Evolutionary conservation across 2,888 invertebrate species (phyloP).

Genomic region (Sminthurinus aureus): DNA sequence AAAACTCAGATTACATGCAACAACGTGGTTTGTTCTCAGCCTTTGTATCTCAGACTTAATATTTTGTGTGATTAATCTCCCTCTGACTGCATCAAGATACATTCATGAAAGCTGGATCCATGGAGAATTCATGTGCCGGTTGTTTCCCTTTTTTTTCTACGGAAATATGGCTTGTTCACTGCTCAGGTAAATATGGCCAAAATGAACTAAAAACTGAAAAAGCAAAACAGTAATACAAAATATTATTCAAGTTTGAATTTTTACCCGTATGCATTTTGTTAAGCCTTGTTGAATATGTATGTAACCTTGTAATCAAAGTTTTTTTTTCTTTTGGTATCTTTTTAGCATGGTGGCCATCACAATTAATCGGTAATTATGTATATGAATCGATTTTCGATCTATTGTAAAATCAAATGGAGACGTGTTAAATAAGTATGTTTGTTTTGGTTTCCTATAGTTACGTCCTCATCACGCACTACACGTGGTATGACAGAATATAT

Average conservation of each 20-base stretch:
- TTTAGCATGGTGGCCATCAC: slow-evolving; percentile 91
- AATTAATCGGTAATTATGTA: slow-evolving; percentile 77
- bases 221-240: too few species aligned
- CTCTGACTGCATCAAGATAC: slow-evolving; percentile 79
- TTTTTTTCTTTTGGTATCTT: slow-evolving; percentile 83
- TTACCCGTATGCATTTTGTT: background rate
- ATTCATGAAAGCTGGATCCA: slow-evolving; percentile 83
- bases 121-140: slow-evolving; percentile 77
- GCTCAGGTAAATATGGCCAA: too few species aligned
- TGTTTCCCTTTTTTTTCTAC: slow-evolving; percentile 88
- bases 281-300: background rate
- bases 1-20: slow-evolving; percentile 82
- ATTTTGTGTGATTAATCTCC: slow-evolving; percentile 84
- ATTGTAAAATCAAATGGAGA: background rate
- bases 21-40: slow-evolving; percentile 86
- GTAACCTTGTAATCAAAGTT: background rate
- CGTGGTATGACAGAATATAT: slow-evolving; percentile 80
- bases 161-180: slow-evolving; percentile 66
- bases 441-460: slow-evolving; percentile 70
- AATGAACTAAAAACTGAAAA: too few species aligned
- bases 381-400: slow-evolving; percentile 48
- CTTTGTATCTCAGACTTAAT: slow-evolving; percentile 85
- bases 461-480: slow-evolving; percentile 82
- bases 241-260: background rate
- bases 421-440: background rate